Evolutionary conservation across 2,888 invertebrate species (phyloP), one percentile per base, ranked within the genome.

Genomic region (Melipona bicolor): DNA sequence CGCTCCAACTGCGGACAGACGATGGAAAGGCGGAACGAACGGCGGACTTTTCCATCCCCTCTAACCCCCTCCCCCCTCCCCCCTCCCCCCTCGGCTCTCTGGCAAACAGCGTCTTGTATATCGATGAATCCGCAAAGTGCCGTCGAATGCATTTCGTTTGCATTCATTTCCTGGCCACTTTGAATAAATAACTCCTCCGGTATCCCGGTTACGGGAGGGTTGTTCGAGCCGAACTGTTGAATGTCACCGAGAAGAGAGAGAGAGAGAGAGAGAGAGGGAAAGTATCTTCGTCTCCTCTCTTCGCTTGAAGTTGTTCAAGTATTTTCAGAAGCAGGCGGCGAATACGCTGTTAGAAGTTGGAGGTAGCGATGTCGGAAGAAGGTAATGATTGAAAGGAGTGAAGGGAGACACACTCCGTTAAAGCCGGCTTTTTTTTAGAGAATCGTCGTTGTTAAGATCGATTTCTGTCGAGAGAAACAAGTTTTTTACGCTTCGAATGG

Each of bases 101-200:
- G 43, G 17, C n/a, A 27, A 71, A 68, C 72, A 67, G 43, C 56
- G 67, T 70, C 69, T 67, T 70, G 79, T 76, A 73, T 77, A 74
- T 80, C 87, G 76, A 76, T 79, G 79, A 73, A 88, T 27, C 68
- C 71, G 36, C 77, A 56, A 77, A 77, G 73, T 62, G 83, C 15
- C 77, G 64, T 21, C 64, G 79, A 81, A 73, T 86, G 62, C 75
- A 84, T 86, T 77, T 88, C 84, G 73, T 77, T 81, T 76, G 78
- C 69, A 77, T 77, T 83, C 77, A 67, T 69, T 62, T 52, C 69
- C 69, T n/a, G 49, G 50, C 59, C 62, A 61, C 79, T 76, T 84
- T 72, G 67, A 76, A 76, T 76, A 80, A 80, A 72, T 80, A 59
- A 71, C 65, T 72, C 67, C 56, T 59, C 70, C 49, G 67, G 54